phyloP scores from a whole-genome alignment of 1,140 invertebrate genomes.

The Hylyphantes graminicola region DNA sequence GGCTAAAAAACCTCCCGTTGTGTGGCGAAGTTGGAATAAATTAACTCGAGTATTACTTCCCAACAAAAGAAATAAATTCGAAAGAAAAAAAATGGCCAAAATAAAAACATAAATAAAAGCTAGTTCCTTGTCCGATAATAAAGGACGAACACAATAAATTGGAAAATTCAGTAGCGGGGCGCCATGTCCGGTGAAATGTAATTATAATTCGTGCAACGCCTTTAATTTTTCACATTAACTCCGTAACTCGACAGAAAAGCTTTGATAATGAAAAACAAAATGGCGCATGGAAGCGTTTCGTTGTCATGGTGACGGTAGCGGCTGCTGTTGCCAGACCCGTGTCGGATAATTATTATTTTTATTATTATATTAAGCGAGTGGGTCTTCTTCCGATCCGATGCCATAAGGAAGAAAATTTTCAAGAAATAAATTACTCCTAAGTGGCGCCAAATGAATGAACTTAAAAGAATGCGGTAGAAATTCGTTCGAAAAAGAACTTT shows the following conservation, averaged over 20 bases:
- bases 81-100: not conserved
- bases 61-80: constrained; percentile 4
- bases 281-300: constrained; percentile 33
- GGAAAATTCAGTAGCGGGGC: constrained; percentile 36
- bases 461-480: constrained; percentile 52
- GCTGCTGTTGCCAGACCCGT: constrained; percentile 40
- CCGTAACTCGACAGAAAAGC: constrained; percentile 5
- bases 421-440: constrained; percentile 56
- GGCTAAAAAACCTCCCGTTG: constrained; percentile 9
- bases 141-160: constrained; percentile 46
- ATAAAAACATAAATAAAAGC: constrained; percentile 38
- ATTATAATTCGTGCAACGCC: constrained; percentile 53
- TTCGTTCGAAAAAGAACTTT: constrained; percentile 47
- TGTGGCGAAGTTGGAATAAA: constrained; percentile 39
- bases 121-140: constrained; percentile 31
- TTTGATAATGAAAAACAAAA: constrained; percentile 57
- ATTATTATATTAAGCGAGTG: constrained; percentile 42
- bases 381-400: constrained; percentile 43
- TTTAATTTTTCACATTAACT: constrained; percentile 58
- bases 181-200: constrained; percentile 25
- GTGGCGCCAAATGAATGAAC: constrained; percentile 55
- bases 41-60: constrained; percentile 33
- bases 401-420: constrained; percentile 42
- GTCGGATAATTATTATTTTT: constrained; percentile 52
- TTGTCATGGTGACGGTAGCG: constrained; percentile 35